Base-by-base conservation (phyloP, 2,797 vertebrate genomes). In the Tadarida brasiliensis region DNA sequence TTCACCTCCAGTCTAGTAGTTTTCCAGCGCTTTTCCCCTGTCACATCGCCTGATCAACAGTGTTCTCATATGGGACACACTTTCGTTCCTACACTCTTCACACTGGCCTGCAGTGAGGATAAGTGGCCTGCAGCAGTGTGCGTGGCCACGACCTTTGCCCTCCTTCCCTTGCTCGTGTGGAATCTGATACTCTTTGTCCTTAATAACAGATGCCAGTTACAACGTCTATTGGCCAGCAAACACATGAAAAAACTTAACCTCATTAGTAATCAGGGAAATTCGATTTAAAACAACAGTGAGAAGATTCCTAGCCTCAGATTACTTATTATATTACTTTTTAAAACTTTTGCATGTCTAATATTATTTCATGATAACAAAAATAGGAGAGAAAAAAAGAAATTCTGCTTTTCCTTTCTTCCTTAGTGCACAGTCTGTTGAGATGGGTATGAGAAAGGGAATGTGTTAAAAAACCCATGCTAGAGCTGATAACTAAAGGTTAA, bases 211-310 rank as follows among this genome's bases (percentile, higher is more conserved):
- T 92, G 61, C 28, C n/a, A 57, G 16, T 87, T 71, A 28, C 90
- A 93, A 57, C 83, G 14, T 73, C 22, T 30, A 33, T 33, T 71
- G 35, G 11, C 57, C 10, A 81, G 39, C 47, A 84, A 95, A 67
- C 16, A 28, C 6, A 51, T 30, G 15, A 28, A 63, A 68, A 15
- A 24, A 44, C 44, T 70, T 70, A 57, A 19, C 11, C 1, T 92
- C 35, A 30, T 49, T 81, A 78, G 24, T 19, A 83, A 88, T 73
- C 57, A 83, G 20, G 57, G 10, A 90, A 81, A 91, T 44, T 30
- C 28, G 86, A 91, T 76, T 92, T 26, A 90, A 96, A 97, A 87
- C 11, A 19, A 67, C 12, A 44, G 17, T 68, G 9, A 74, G 26
- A 91, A 87, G 33, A 84, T 61, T 33, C 26, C 26, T 22, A 92